These are phyloP conservation scores for Dryomyza anilis DNA, from an alignment of 2,888 invertebrate species.

Conservation along the genomic window DNA sequence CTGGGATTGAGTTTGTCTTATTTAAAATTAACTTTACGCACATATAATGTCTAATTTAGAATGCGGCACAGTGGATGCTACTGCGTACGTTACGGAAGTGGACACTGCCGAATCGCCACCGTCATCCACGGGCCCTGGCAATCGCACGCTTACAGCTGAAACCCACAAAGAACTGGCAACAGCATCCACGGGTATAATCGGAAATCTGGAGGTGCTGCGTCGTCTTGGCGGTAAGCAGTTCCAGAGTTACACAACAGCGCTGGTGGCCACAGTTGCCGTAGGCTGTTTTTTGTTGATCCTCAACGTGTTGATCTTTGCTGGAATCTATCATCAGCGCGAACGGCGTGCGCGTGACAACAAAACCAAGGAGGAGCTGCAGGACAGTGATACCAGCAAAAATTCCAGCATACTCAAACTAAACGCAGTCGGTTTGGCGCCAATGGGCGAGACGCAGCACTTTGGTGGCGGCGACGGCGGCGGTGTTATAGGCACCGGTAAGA, in stretches of 20 bases:
- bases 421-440: slow-evolving; percentile 41
- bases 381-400: slow-evolving; percentile 58
- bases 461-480: slow-evolving; percentile 32
- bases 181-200: slow-evolving; percentile 55
- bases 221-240: slow-evolving; percentile 79
- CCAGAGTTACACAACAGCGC: slow-evolving; percentile 86
- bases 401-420: slow-evolving; percentile 55
- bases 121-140: slow-evolving; percentile 61
- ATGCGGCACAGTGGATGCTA: slow-evolving; percentile 50
- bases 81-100: slow-evolving; percentile 33
- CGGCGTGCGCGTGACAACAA: slow-evolving; percentile 69
- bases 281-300: slow-evolving; percentile 81
- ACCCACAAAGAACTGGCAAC: slow-evolving; percentile 53
- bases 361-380: slow-evolving; percentile 75
- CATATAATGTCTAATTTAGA: slow-evolving; percentile 33
- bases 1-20: background rate
- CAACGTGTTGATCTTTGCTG: slow-evolving; percentile 86
- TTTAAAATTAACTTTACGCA: background rate
- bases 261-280: slow-evolving; percentile 86
- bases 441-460: slow-evolving; percentile 22
- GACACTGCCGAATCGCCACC: slow-evolving; percentile 74
- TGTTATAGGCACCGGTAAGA: slow-evolving; percentile 37
- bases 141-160: slow-evolving; percentile 46
- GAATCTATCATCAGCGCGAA: slow-evolving; percentile 85
- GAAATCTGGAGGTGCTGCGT: slow-evolving; percentile 74